Conservation (phyloP, 1,140 invertebrate genomes). For the Cotesia vestalis region DNA sequence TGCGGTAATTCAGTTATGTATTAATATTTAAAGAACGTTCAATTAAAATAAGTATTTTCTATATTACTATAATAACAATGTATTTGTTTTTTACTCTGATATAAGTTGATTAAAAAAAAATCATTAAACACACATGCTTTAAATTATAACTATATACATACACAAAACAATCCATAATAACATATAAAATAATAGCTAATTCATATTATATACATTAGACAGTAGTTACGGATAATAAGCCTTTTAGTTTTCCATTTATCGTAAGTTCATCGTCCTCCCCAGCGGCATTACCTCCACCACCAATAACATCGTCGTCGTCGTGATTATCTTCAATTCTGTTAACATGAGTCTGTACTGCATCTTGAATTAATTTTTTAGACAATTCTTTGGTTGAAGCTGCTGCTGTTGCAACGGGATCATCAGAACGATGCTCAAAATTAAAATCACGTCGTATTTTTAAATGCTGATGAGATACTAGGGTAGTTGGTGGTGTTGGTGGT, state of each 20-base stretch:
- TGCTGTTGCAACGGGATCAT: constrained; percentile 60
- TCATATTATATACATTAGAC: constrained; percentile 54
- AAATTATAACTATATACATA: neutral
- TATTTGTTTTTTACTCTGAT: too few species aligned
- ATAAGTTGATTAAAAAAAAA: too few species aligned
- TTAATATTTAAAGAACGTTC: too few species aligned
- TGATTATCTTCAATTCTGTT: constrained; percentile 59
- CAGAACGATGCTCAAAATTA: too few species aligned
- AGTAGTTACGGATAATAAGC: constrained; percentile 67
- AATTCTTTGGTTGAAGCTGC: constrained; percentile 46
- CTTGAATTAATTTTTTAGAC: constrained; percentile 50
- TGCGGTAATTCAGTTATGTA: too few species aligned
- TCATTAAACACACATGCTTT: too few species aligned
- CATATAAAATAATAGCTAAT: neutral
- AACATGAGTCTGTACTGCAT: constrained; percentile 62
- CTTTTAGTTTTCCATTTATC: constrained; percentile 64
- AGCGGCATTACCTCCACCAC: too few species aligned
- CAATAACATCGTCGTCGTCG: constrained; percentile 27
- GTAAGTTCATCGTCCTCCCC: too few species aligned
- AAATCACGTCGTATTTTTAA: constrained; percentile 2
- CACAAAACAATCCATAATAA: neutral
- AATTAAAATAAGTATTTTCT: too few species aligned
- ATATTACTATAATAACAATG: too few species aligned
- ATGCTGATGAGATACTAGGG: constrained; percentile 54
- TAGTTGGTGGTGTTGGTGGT: constrained; percentile 44